Evolutionary conservation across 2,888 invertebrate species (phyloP).

Genomic region (Scaptomyza tumidula): DNA sequence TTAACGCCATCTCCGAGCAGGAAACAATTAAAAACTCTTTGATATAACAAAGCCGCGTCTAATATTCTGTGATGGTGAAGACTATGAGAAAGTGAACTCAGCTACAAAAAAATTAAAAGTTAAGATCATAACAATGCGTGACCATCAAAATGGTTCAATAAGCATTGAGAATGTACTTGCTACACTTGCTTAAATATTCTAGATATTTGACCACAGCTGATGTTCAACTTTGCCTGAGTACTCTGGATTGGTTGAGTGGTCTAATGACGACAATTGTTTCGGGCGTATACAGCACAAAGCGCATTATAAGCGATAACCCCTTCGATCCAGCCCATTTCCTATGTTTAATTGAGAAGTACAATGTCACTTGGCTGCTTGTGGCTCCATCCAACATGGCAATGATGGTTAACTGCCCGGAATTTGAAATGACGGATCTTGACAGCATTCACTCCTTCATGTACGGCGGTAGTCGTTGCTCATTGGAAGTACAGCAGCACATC

Average conservation of each 20-base stretch:
- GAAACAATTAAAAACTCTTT: conserved; percentile 56
- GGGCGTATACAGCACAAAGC: conserved; percentile 64
- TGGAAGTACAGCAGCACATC: conserved; percentile 60
- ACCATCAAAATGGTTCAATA: conserved; percentile 38
- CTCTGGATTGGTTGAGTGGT: conserved; percentile 75
- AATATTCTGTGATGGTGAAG: conserved; percentile 67
- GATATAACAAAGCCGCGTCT: conserved; percentile 65
- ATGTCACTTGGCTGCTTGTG: conserved; percentile 61
- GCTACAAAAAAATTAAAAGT: conserved; percentile 32
- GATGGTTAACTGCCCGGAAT: conserved; percentile 52
- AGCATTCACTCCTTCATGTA: conserved; percentile 61
- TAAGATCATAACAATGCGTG: conserved; percentile 61
- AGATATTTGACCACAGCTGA: conserved; percentile 64
- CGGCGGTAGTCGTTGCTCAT: conserved; percentile 68
- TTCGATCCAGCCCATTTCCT: conserved; percentile 65
- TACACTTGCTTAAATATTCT: conserved; percentile 24
- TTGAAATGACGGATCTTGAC: conserved; percentile 54
- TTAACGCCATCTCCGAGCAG: conserved; percentile 58
- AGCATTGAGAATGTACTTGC: conserved; percentile 44
- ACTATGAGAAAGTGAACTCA: conserved; percentile 50
- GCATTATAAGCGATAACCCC: conserved; percentile 70
- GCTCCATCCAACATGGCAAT: conserved; percentile 68
- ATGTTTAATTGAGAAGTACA: conserved; percentile 64
- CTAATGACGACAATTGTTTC: conserved; percentile 59
- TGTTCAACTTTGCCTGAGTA: conserved; percentile 65